Evolutionary conservation across 2,888 invertebrate genomes (phyloP).

Genomic region (Lymantria monacha): DNA sequence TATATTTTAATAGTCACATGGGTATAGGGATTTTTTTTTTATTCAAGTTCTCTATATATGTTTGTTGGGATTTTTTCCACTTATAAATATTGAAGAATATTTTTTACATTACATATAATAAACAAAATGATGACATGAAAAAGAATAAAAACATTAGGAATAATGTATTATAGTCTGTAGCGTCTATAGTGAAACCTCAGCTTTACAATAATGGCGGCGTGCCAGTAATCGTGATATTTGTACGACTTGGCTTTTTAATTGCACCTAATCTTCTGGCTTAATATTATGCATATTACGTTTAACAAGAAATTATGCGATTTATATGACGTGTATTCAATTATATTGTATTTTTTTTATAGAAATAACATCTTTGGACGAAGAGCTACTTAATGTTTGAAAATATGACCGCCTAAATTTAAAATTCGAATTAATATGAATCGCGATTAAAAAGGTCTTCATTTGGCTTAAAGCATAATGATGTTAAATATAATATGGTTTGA

Average conservation of each 20-base stretch:
- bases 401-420: background rate
- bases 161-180: background rate
- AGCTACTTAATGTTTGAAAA: background rate
- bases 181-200: background rate
- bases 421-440: background rate
- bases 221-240: constrained; percentile 6
- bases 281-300: constrained; percentile 14
- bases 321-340: constrained; percentile 18
- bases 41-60: too few species aligned
- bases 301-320: constrained; percentile 13
- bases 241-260: constrained; percentile 13
- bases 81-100: too few species aligned
- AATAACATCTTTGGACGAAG: background rate
- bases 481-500: background rate
- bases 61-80: too few species aligned
- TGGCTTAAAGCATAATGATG: background rate
- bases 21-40: too few species aligned
- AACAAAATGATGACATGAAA: too few species aligned
- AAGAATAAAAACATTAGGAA: background rate
- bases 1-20: too few species aligned
- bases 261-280: constrained; percentile 11
- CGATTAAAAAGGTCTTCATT: constrained; percentile 1
- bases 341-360: constrained; percentile 2
- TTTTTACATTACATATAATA: too few species aligned
- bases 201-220: constrained; percentile 5